phyloP scores from a whole-genome alignment of 2,113 vertebrate genomes.

The Pholis gunnellus region DNA sequence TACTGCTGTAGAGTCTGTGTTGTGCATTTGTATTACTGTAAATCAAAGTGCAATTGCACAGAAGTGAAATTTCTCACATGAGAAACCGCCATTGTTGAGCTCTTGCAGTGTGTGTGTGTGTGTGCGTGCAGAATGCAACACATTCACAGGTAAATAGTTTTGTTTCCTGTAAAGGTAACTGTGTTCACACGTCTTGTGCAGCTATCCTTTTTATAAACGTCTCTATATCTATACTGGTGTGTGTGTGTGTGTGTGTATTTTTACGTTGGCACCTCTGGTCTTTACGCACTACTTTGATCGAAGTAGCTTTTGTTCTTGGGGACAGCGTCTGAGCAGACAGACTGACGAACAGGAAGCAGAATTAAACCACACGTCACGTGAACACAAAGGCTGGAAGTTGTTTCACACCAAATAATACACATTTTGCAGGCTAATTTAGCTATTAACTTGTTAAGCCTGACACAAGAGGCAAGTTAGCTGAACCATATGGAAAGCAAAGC shows the following conservation, averaged over 20 bases:
- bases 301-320: not conserved
- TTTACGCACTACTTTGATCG: not conserved
- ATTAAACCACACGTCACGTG: conserved; percentile 24
- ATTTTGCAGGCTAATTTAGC: not conserved
- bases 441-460: not conserved
- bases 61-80: conserved; percentile 29
- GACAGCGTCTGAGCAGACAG: not conserved
- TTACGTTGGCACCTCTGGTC: not conserved
- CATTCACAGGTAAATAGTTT: conserved; percentile 8
- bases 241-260: not conserved
- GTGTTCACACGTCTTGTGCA: conserved; percentile 3
- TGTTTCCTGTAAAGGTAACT: conserved; percentile 28
- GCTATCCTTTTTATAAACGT: not conserved
- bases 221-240: too few relatives aligned
- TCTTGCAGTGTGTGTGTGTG: not conserved
- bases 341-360: conserved; percentile 35
- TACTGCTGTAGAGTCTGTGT: too few relatives aligned
- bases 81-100: conserved; percentile 13
- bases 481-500: not conserved
- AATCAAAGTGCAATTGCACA: not conserved
- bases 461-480: not conserved
- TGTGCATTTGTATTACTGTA: conserved; percentile 13
- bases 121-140: not conserved
- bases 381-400: not conserved
- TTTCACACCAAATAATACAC: not conserved